phyloP scores from a whole-genome alignment of 1,140 invertebrate species.

The Cryptotermes secundus region DNA sequence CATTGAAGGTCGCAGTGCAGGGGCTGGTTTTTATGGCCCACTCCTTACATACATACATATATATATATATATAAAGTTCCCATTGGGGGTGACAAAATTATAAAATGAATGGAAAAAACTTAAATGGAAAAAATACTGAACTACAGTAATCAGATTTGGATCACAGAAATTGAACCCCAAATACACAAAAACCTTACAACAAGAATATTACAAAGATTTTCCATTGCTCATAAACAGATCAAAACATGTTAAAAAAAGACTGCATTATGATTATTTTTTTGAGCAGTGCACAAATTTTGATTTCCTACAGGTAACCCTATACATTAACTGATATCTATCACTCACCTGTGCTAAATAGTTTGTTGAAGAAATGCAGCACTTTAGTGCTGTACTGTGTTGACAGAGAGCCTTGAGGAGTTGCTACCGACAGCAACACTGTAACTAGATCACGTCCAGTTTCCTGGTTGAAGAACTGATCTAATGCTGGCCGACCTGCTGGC shows the following conservation, averaged over 20 bases:
- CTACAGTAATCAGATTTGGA: too few relatives aligned
- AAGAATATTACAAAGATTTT: neutral
- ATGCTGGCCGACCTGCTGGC: slow-evolving; percentile 72
- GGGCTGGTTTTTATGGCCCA: too few relatives aligned
- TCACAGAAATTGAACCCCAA: too few relatives aligned
- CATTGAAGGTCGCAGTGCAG: too few relatives aligned
- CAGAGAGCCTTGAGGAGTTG: slow-evolving; percentile 64
- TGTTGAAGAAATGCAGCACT: slow-evolving; percentile 79
- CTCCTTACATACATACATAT: too few relatives aligned
- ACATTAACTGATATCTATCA: slow-evolving; percentile 41
- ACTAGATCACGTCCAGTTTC: slow-evolving; percentile 61
- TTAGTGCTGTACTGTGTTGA: slow-evolving; percentile 65
- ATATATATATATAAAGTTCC: too few relatives aligned
- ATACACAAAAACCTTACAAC: too few relatives aligned
- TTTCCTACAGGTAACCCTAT: too few relatives aligned
- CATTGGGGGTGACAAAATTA: too few relatives aligned
- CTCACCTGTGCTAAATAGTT: slow-evolving; percentile 69
- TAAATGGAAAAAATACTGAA: too few relatives aligned
- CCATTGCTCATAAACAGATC: neutral
- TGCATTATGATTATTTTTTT: neutral
- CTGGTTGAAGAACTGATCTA: slow-evolving; percentile 76
- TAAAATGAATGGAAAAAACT: too few relatives aligned
- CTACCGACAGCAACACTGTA: slow-evolving; percentile 72
- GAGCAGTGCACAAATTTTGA: too few relatives aligned
- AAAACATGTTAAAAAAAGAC: slow-evolving; percentile 28